A percentile compares a stretch with the other conserved stretches of the same genome.
Evolutionary conservation across 2,113 vertebrate species (phyloP).

Genomic region (Hippocampus abdominalis): DNA sequence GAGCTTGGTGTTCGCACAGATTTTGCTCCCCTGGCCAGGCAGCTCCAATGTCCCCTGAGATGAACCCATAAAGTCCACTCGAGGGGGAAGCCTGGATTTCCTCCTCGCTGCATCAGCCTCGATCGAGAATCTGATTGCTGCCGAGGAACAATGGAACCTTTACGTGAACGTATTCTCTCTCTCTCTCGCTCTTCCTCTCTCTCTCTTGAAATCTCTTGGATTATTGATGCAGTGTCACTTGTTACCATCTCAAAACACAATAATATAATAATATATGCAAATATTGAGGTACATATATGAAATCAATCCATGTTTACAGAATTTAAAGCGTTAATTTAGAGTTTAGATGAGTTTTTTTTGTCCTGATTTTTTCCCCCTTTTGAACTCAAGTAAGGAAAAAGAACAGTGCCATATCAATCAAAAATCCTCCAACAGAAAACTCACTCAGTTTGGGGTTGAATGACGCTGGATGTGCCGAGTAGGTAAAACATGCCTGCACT

Average conservation of each 20-base stretch:
- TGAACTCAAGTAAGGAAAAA: background rate
- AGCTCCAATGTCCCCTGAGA: conserved; percentile 68
- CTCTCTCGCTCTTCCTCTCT: background rate
- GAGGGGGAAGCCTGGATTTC: conserved; percentile 65
- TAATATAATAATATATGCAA: too few relatives aligned
- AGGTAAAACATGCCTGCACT: conserved; percentile 80
- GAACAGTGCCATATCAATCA: background rate
- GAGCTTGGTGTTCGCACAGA: conserved; percentile 70
- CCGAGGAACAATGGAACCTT: background rate
- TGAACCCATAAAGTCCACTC: conserved; percentile 72
- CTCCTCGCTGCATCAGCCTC: conserved; percentile 75
- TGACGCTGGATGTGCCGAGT: conserved; percentile 71
- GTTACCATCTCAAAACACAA: background rate
- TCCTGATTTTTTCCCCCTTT: background rate
- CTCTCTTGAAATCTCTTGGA: background rate
- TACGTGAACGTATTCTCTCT: too few relatives aligned
- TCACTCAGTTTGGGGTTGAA: conserved; percentile 82
- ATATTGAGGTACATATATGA: background rate
- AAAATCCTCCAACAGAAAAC: conserved; percentile 46
- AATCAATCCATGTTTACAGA: background rate
- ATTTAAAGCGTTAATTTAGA: background rate
- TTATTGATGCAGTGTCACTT: background rate
- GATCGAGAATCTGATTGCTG: conserved; percentile 74
- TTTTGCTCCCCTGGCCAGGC: conserved; percentile 60
- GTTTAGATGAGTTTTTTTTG: background rate